Evolutionary conservation across 2,888 invertebrate genomes (phyloP).

Genomic region (Melinopterus prodromus): DNA sequence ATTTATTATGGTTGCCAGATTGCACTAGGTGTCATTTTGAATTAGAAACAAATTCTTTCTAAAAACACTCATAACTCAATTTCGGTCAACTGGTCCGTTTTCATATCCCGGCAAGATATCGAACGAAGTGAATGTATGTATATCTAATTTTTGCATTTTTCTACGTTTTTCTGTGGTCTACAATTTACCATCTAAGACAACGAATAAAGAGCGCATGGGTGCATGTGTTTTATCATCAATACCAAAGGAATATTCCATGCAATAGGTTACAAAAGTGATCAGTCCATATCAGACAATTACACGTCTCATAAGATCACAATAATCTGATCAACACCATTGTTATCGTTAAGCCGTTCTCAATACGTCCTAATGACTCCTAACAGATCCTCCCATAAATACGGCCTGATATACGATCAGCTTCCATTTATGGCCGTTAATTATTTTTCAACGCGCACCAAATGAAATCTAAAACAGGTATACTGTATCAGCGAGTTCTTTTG

Average conservation of each 20-base stretch:
- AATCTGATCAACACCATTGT: not conserved
- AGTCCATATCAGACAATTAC: not conserved
- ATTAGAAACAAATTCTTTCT: too few relatives aligned
- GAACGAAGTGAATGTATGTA: too few relatives aligned
- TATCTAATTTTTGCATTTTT: too few relatives aligned
- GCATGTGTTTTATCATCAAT: too few relatives aligned
- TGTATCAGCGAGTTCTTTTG: not conserved
- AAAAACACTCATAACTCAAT: too few relatives aligned
- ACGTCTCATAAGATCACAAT: not conserved
- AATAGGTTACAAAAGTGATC: not conserved
- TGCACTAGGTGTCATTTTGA: too few relatives aligned
- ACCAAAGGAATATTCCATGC: not conserved
- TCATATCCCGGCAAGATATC: too few relatives aligned
- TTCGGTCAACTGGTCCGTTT: too few relatives aligned
- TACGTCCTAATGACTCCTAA: not conserved
- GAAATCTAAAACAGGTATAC: not conserved
- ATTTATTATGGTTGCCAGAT: too few relatives aligned
- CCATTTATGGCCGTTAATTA: conserved; percentile 4
- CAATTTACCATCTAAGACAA: too few relatives aligned
- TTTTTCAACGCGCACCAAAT: not conserved
- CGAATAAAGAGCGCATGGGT: too few relatives aligned
- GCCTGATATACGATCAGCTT: not conserved
- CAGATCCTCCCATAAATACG: not conserved
- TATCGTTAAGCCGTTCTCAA: not conserved
- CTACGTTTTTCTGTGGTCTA: too few relatives aligned